A percentile compares a stretch with the other conserved stretches of the same genome.
Conservation (phyloP, 2,888 invertebrate species). For the Cataglyphis albicans region DNA sequence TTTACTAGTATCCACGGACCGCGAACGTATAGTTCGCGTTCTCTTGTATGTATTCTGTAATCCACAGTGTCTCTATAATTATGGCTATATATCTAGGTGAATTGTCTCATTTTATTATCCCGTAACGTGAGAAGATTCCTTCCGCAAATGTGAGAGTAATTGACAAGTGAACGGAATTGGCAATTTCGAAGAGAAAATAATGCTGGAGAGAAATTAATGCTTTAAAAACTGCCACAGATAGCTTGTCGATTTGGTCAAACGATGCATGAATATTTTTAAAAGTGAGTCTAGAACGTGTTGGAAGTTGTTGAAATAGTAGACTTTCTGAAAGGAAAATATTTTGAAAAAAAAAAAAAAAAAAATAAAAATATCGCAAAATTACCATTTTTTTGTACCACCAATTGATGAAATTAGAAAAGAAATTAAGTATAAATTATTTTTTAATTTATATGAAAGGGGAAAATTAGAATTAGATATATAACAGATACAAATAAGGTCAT, state of each 20-base stretch:
- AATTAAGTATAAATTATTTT: neutral
- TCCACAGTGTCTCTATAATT: conserved; percentile 16
- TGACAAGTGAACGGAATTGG: conserved; percentile 1
- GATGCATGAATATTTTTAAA: neutral
- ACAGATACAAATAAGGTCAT: neutral
- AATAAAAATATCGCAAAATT: neutral
- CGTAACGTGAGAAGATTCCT: conserved; percentile 24
- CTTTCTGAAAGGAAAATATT: neutral
- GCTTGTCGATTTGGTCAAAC: neutral
- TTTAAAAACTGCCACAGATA: neutral
- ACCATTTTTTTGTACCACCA: neutral
- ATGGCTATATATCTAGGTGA: conserved; percentile 17
- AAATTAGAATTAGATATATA: neutral
- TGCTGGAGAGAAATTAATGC: neutral
- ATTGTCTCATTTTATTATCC: conserved; percentile 5
- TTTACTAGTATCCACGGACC: conserved; percentile 9
- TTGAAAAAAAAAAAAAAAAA: neutral
- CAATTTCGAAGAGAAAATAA: neutral
- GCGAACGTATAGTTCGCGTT: conserved; percentile 1
- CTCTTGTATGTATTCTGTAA: conserved; percentile 15
- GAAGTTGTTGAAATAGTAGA: neutral
- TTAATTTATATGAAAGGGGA: neutral
- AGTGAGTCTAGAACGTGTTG: neutral
- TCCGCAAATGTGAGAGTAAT: neutral
- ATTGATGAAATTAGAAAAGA: neutral